Conservation (phyloP, 2,113 vertebrate genomes). For the Neogale vison region DNA sequence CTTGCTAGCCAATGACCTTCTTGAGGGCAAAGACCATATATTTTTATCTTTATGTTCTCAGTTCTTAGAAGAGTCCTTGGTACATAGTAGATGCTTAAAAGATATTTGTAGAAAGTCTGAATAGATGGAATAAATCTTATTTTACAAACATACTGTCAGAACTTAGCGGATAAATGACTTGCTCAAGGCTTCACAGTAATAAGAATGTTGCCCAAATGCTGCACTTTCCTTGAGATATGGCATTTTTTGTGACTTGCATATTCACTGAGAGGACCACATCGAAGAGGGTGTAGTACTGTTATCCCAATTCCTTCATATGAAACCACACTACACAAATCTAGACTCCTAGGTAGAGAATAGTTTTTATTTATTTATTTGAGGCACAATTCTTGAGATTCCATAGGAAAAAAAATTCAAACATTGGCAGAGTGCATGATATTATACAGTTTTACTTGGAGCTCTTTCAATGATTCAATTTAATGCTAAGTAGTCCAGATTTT, state of each 20-base stretch:
- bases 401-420: conserved; percentile 61
- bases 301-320: not conserved
- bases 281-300: not conserved
- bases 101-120: not conserved
- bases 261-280: not conserved
- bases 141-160: not conserved
- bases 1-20: not conserved
- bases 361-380: conserved; percentile 72
- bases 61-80: not conserved
- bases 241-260: not conserved
- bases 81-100: not conserved
- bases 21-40: not conserved
- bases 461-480: conserved; percentile 85
- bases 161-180: not conserved
- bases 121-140: not conserved
- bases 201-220: not conserved
- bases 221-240: not conserved
- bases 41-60: not conserved
- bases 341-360: not conserved
- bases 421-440: conserved; percentile 79
- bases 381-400: conserved; percentile 49
- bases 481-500: conserved; percentile 86
- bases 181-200: not conserved
- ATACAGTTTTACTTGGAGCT: conserved; percentile 83
- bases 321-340: not conserved